phyloP scores from a whole-genome alignment of 2,113 vertebrate species.

The Myodes glareolus region DNA sequence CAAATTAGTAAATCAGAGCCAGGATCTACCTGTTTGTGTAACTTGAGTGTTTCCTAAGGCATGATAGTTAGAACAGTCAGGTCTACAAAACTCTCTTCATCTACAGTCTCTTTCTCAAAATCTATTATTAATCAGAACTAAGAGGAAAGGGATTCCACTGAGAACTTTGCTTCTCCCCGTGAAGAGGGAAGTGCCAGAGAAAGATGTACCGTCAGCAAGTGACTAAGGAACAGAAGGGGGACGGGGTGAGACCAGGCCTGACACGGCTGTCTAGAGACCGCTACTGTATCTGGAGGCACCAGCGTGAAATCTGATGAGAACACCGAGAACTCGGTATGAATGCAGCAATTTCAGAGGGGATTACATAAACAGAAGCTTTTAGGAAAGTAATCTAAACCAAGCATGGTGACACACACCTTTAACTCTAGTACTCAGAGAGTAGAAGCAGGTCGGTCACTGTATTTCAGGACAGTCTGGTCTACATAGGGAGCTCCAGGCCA shows the following conservation, averaged over 20 bases:
- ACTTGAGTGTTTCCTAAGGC: conserved; percentile 18
- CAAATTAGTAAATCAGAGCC: conserved; percentile 29
- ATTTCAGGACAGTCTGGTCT: not conserved
- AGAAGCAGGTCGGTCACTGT: too few species aligned
- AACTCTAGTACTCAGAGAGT: not conserved
- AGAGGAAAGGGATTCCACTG: conserved; percentile 1
- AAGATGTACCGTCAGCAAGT: not conserved
- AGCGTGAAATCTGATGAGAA: not conserved
- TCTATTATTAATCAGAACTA: conserved; percentile 26
- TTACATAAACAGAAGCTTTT: not conserved
- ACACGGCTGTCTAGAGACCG: not conserved
- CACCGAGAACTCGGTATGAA: not conserved
- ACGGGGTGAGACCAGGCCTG: not conserved
- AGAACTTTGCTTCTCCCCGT: not conserved
- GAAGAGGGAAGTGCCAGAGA: not conserved
- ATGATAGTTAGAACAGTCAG: not conserved
- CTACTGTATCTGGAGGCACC: not conserved
- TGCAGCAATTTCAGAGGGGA: conserved; percentile 12
- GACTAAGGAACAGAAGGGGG: not conserved
- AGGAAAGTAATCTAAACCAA: not conserved
- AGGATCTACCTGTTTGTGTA: not conserved
- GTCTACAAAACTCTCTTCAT: conserved; percentile 35
- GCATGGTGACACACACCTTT: not conserved
- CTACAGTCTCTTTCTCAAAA: not conserved
- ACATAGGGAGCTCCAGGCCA: not conserved